Evolutionary conservation across 2,888 invertebrate species (phyloP).

Genomic region (Acanthacorydalis orientalis): DNA sequence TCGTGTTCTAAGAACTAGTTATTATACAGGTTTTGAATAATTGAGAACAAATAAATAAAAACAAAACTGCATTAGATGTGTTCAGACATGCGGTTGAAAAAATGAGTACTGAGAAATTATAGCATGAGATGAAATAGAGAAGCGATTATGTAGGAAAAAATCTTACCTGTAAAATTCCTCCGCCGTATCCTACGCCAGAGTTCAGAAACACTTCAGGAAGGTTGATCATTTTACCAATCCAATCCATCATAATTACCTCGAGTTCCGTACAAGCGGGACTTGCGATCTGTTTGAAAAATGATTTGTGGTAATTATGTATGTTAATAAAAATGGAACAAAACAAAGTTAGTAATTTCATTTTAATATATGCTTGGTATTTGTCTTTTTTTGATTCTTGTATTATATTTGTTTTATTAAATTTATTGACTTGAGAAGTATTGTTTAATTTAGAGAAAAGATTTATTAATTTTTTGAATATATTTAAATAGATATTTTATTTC

Average conservation of each 20-base stretch:
- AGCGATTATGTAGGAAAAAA: background rate
- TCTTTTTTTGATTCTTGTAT: too few species aligned
- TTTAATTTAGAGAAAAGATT: too few species aligned
- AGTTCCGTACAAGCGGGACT: constrained; percentile 85
- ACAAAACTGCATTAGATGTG: background rate
- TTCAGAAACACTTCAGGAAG: constrained; percentile 71
- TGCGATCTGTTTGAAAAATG: constrained; percentile 35
- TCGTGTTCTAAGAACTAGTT: too few species aligned
- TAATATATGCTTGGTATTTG: too few species aligned
- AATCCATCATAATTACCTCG: constrained; percentile 83
- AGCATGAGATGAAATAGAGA: too few species aligned
- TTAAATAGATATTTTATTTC: too few species aligned
- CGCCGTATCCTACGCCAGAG: constrained; percentile 58
- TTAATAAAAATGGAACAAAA: too few species aligned
- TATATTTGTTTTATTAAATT: too few species aligned
- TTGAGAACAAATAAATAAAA: background rate
- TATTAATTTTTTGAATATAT: too few species aligned
- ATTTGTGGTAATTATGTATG: too few species aligned
- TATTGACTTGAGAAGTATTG: too few species aligned
- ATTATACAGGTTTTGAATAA: background rate
- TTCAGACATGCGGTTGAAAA: background rate
- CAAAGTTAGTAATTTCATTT: too few species aligned
- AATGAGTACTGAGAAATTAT: background rate
- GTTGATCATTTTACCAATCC: constrained; percentile 73
- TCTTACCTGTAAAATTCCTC: constrained; percentile 66